Base-by-base conservation (phyloP, 2,113 vertebrate genomes). In the Boulengeromyrus knoepffleri region DNA sequence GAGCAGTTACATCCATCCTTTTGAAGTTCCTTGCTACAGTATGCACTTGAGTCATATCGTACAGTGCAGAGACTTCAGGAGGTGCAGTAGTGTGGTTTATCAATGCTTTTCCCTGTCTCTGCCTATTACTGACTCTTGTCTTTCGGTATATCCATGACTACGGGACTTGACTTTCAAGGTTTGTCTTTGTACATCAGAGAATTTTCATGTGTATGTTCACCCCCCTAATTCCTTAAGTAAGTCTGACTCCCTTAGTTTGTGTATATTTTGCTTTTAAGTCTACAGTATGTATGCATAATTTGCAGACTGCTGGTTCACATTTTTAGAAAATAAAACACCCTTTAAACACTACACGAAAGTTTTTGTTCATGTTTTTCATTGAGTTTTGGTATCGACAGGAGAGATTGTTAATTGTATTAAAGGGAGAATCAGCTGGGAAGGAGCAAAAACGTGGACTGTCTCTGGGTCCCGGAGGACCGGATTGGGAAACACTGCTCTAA, bases 401-500 rank as follows among this genome's bases (percentile, higher is more conserved):
- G 7, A 0, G 56, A 62, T 66, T 3, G 9, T 66, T 12, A 27
- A 66, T 66, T 27, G 5, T 77, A 77, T 39, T 77, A 36, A 74
- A 31, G 66, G n/a, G 13, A 74, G 66, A 31, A 36, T 36, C 70
- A 1, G 53, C 53, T 56, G 6, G 7, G 24, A 62, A 62, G 7
- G 6, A 58, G 56, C 21, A 24, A 58, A 58, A 58, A 58, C 7
- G 21, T 58, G 56, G 21, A 62, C 8, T 8, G 56, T 9, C 8
- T 62, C 21, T n/a, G 56, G 24, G 56, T 62, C 24, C 56, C 8
- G 0, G 56, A n/a, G 24, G 62, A 31, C n/a, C 10, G 3, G 62
- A 31, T 31, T 70, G 10, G n/a, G n/a, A 31, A 66, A 66, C 21
- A 62, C 10, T 70, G 62, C n/a, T 97, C 98, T 99, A 95, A 19